Percentiles rank a stretch among this genome's conserved stretches.
phyloP scores from a whole-genome alignment of 2,888 invertebrate genomes.

The Xiphydria camelus region DNA sequence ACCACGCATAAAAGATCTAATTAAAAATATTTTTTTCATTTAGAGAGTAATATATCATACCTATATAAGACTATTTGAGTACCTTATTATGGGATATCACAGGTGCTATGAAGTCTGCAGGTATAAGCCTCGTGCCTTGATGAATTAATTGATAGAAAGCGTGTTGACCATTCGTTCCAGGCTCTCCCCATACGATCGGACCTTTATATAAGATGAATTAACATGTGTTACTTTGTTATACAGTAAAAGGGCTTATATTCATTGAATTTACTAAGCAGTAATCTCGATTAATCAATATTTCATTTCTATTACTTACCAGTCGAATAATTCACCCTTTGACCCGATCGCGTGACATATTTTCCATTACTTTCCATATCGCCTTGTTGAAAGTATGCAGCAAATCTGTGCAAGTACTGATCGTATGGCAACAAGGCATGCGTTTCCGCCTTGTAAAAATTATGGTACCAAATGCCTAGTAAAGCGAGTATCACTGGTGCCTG shows the following conservation, averaged over 20 bases:
- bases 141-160: conserved; percentile 99
- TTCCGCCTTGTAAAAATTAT: conserved; percentile 92
- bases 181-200: conserved; percentile 84
- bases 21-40: background rate
- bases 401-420: conserved; percentile 97
- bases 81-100: conserved; percentile 82
- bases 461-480: conserved; percentile 90
- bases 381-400: conserved; percentile 99
- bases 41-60: too few relatives aligned
- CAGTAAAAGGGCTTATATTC: background rate
- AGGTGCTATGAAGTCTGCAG: conserved; percentile 96
- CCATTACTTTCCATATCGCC: conserved; percentile 99
- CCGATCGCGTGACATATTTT: conserved; percentile 82
- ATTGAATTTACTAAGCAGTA: too few relatives aligned
- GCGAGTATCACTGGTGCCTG: conserved; percentile 94
- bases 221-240: background rate
- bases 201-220: conserved; percentile 36
- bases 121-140: conserved; percentile 89
- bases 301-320: conserved; percentile 56
- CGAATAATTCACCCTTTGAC: conserved; percentile 61
- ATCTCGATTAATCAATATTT: too few relatives aligned
- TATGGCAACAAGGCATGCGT: conserved; percentile 96
- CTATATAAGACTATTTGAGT: conserved; percentile 3
- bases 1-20: background rate
- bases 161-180: conserved; percentile 99